Evolutionary conservation across 2,888 invertebrate species (phyloP), one percentile per base, ranked within the genome.

Genomic region (Cotesia congregata): DNA sequence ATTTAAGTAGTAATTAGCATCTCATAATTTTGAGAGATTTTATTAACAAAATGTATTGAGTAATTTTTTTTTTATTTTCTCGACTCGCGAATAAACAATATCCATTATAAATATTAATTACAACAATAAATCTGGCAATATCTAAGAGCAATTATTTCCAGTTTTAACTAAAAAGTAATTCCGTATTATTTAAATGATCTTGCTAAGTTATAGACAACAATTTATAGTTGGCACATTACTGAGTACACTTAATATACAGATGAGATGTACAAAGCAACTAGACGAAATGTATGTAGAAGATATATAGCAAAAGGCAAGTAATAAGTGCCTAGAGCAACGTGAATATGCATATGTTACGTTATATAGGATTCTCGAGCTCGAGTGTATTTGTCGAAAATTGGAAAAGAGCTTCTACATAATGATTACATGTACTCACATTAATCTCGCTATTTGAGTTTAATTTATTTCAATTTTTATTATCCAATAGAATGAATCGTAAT

Each of bases 301-400:
- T 50, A 12, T 50, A 50, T 50, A 50, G 50, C 50, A 50, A 12
- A 50, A 50, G 50, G 50, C 12, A 70, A 30, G 70, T 70, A 70
- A 60, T 70, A 70, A 20, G 70, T 20, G 6, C 70, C 30, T 70
- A 6, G n/a, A 68, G 30, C 59, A 59, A 20, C 30, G 41, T 20
- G 30, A 68, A 59, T 70, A 30, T 70, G 70, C 20, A 70, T 30
- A 30, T 60, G 20, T 30, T 59, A 70, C 30, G 30, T 59, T 70
- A 30, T 30, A 30, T 30, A 60, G 12, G 59, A 20, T 59, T 15
- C 30, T 59, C 30, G 70, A 59, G 70, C 30, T 59, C 30, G 70
- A 59, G 70, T 20, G 30, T 15, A 30, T 60, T 60, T 17, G 30
- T n/a, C n/a, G 20, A 70, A 70, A 70, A 70, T 70, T 70, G 59